Evolutionary conservation across 1,140 invertebrate species (phyloP).

Genomic region (Acarapis woodi): DNA sequence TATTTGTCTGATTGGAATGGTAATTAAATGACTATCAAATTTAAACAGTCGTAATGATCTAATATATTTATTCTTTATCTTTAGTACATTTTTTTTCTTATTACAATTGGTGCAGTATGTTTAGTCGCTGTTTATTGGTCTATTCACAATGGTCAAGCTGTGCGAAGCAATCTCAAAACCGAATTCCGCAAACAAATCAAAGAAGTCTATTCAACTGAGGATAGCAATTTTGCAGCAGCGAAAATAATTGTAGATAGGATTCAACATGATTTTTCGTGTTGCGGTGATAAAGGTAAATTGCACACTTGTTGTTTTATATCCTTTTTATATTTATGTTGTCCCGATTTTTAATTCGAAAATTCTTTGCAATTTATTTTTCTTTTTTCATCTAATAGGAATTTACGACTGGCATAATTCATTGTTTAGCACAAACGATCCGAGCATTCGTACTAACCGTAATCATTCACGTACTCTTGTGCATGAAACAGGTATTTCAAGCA

Average conservation of each 20-base stretch:
- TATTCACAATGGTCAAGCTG: slow-evolving; percentile 2
- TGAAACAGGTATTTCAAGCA: not conserved
- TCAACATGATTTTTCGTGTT: slow-evolving; percentile 12
- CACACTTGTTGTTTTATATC: slow-evolving; percentile 12
- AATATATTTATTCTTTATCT: not conserved
- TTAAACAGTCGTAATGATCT: not conserved
- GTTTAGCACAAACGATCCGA: not conserved
- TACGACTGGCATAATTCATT: slow-evolving; percentile 8
- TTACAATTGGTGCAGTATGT: slow-evolving; percentile 8
- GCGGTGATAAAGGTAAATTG: slow-evolving; percentile 13
- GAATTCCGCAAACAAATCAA: slow-evolving; percentile 31
- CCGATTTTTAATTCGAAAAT: too few species aligned
- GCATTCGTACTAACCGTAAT: too few species aligned
- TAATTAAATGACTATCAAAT: slow-evolving; percentile 19
- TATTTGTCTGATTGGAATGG: slow-evolving; percentile 50
- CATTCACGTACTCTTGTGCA: too few species aligned
- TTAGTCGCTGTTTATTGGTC: slow-evolving; percentile 6
- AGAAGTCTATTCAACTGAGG: slow-evolving; percentile 30
- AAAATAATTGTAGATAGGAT: slow-evolving; percentile 9
- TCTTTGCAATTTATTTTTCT: too few species aligned
- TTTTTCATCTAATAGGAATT: too few species aligned
- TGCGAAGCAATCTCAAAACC: slow-evolving; percentile 26
- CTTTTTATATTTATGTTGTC: too few species aligned
- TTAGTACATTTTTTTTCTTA: slow-evolving; percentile 9
- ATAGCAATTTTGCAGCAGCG: slow-evolving; percentile 12